phyloP scores from a whole-genome alignment of 2,888 invertebrate genomes.

The Hypomecis punctinalis region DNA sequence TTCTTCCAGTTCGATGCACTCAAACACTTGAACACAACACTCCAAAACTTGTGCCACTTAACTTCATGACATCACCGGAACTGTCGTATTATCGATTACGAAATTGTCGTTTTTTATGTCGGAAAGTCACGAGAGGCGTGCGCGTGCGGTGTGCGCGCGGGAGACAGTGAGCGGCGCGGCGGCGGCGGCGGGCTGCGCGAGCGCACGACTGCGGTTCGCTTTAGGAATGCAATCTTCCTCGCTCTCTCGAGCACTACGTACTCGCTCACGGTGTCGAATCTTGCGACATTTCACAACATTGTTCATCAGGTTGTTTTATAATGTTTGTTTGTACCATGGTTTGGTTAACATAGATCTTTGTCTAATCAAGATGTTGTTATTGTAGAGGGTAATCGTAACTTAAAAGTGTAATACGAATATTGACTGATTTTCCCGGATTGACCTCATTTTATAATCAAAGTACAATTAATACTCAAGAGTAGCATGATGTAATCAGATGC shows the following conservation, averaged over 20 bases:
- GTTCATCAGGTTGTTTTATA: constrained; percentile 22
- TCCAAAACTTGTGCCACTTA: constrained; percentile 53
- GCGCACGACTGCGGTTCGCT: constrained; percentile 47
- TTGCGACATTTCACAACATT: constrained; percentile 47
- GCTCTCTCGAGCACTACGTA: constrained; percentile 66
- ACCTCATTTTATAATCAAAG: no score
- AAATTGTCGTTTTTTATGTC: constrained; percentile 58
- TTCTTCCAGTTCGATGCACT: constrained; percentile 64
- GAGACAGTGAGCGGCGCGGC: constrained; percentile 49
- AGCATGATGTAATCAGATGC: no score
- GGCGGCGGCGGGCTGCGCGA: constrained; percentile 28
- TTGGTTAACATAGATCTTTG: background rate
- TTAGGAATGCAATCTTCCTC: constrained; percentile 81
- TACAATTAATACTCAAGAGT: no score
- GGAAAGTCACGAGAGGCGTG: constrained; percentile 60
- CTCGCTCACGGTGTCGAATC: constrained; percentile 36
- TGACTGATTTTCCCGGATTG: no score
- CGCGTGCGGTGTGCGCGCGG: constrained; percentile 52
- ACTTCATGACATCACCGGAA: constrained; percentile 64
- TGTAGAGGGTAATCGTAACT: background rate
- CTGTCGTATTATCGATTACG: constrained; percentile 57
- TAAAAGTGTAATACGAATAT: no score
- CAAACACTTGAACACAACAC: constrained; percentile 46
- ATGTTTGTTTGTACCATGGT: background rate
- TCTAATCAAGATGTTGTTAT: background rate